Base-by-base conservation (phyloP, 2,888 invertebrate species). In the Megamerina dolium region DNA sequence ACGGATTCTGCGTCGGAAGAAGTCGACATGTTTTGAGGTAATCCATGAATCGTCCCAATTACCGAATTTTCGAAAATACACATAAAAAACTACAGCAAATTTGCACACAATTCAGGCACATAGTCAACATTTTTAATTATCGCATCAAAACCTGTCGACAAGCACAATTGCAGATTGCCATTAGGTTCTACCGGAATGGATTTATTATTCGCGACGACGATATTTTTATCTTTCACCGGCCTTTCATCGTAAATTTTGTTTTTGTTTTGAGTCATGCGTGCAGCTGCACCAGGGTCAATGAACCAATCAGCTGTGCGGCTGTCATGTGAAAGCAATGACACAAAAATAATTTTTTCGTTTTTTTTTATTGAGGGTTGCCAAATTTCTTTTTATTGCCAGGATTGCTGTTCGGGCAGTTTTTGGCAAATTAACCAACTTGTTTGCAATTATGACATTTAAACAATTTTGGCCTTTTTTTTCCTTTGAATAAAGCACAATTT, bases 241-340 rank as follows among this genome's bases (percentile, higher is more conserved):
- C 26, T 40, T 31, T 40, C 39, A 32, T 32, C 21, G 14, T 12
- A 23, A 33, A 33, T 32, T 18, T 16, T 20, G 30, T 29, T 31
- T 27, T 41, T 41, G 9, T 47, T 35, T 8, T 43, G 39, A 3
- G 49, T 46, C 38, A 43, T 45, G 31, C 46, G 42, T 19, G 46
- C 14, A 3, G 46, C 40, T 18, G 45, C 46, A 9, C 43, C 50
- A 9, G 48, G 19, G 20, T 38, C 30, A 16, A 37, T 27, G 17
- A 26, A 37, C 37, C 45, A 45, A 16, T 47, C 47, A 10, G 41
- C 33, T 17, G 42, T 30, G 32, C 35, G 37, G 26, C 36, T 44
- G n/a, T 41, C 39, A 17, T 45, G 39, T 9, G 29, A 41, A n/a
- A 50, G 29, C 5, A 47, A 33, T 3, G 46, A 39, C 17, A 43